phyloP scores from a whole-genome alignment of 2,888 invertebrate species.

The Cosmia trapezina region DNA sequence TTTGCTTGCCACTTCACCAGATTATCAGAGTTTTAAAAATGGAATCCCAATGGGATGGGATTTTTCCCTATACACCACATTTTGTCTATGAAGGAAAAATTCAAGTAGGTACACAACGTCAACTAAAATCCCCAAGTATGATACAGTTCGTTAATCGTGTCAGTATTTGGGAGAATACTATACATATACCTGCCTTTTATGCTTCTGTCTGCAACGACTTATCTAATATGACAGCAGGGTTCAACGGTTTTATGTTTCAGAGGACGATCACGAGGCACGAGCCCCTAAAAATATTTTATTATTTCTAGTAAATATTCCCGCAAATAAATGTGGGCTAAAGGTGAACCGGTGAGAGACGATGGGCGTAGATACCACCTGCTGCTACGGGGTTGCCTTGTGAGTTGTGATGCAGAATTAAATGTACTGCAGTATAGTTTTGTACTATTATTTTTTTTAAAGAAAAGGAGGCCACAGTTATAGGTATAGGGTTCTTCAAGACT shows the following conservation, averaged over 20 bases:
- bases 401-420: constrained; percentile 8
- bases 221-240: not conserved
- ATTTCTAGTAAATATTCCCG: constrained; percentile 13
- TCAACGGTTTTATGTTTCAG: constrained; percentile 25
- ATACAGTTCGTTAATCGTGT: not conserved
- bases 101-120: not conserved
- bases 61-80: not conserved
- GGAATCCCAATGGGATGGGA: fast-evolving
- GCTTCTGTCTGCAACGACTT: not conserved
- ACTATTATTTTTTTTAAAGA: not conserved
- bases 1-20: not conserved
- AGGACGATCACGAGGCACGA: not conserved
- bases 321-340: constrained; percentile 41
- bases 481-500: too few relatives aligned
- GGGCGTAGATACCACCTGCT: constrained; percentile 47
- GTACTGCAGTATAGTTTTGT: constrained; percentile 1
- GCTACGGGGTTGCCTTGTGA: constrained; percentile 10
- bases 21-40: not conserved
- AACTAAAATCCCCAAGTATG: not conserved
- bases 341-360: constrained; percentile 31
- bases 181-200: not conserved
- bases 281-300: constrained; percentile 13
- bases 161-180: constrained; percentile 2
- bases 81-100: constrained; percentile 5
- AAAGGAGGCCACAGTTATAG: too few relatives aligned